These are phyloP conservation scores for Petroica traversi DNA, from an alignment of 2,113 vertebrate species.

Conservation along the genomic window DNA sequence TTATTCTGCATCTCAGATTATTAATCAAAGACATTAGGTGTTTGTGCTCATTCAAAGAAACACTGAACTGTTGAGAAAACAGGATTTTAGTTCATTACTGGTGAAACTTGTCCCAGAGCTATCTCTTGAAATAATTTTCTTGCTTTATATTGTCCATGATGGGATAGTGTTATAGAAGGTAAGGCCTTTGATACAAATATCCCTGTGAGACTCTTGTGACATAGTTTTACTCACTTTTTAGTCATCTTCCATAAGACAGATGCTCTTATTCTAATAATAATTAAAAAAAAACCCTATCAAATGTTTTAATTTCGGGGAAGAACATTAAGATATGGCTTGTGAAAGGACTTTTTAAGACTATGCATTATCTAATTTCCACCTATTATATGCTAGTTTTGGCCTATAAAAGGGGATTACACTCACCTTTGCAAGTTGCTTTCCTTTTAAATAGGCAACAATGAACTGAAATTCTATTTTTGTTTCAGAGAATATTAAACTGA, in stretches of 20 bases:
- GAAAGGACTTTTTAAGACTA: conserved; percentile 45
- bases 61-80: neutral
- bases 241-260: neutral
- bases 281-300: neutral
- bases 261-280: neutral
- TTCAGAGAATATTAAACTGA: conserved; percentile 50
- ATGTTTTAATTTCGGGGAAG: neutral
- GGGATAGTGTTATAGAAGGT: neutral
- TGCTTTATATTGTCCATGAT: neutral
- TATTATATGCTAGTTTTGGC: conserved; percentile 16
- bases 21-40: neutral
- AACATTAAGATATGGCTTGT: neutral
- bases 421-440: conserved; percentile 46
- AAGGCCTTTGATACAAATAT: neutral
- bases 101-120: neutral
- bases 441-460: conserved; percentile 37
- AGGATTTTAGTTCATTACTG: neutral
- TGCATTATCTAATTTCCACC: conserved; percentile 55
- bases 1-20: neutral
- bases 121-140: neutral
- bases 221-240: neutral
- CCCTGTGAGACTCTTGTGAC: neutral
- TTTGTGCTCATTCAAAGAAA: neutral
- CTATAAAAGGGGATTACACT: neutral
- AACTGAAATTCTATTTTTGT: conserved; percentile 62